Evolutionary conservation across 2,113 vertebrate species (phyloP), one percentile per base, ranked within the genome.

Genomic region (Prunella fulvescens): DNA sequence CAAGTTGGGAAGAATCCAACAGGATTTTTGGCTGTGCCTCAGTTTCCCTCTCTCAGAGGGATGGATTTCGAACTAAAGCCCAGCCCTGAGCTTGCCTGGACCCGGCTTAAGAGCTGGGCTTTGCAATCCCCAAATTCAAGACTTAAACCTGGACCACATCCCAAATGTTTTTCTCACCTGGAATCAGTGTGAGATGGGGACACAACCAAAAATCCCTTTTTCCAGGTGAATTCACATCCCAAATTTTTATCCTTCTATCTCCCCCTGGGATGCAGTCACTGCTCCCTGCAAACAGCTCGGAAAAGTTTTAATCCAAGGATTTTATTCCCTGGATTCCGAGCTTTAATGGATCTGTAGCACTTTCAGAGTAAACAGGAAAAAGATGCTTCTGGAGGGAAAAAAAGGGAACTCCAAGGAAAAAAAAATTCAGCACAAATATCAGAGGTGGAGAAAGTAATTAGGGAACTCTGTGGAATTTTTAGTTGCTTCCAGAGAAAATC

Each of bases 161-260:
- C 56, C 0, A 0, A 53, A 5, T 7, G 3, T 2, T 35, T 40
- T 88, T 54, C 58, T 48, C 42, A 9, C 12, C 29, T 23, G n/a
- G 45, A 70, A 58, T 35, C 31, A 4, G 37, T 0, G 1, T 1
- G 6, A 48, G 54, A 12, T 23, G 12, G 23, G 29, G 12, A 64
- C 5, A 24, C n/a, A 47, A 35, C 17, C n/a, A 2, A 0, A 33
- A 73, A 61, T n/a, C 26, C 47, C 29, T 16, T 42, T n/a, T 25
- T 40, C 16, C 5, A 13, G 44, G 76, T 23, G 45, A 77, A 86
- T 42, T 72, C 24, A 3, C 40, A 80, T 25, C 66, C 45, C 51
- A 40, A 14, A 67, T 17, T 19, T 26, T 31, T 12, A 37, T 11
- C 31, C 60, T 61, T n/a, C 29, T 9, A 0, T 14, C 19, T 25